Conservation (phyloP, 2,888 invertebrate species). For the Iselma pallidipennis region DNA sequence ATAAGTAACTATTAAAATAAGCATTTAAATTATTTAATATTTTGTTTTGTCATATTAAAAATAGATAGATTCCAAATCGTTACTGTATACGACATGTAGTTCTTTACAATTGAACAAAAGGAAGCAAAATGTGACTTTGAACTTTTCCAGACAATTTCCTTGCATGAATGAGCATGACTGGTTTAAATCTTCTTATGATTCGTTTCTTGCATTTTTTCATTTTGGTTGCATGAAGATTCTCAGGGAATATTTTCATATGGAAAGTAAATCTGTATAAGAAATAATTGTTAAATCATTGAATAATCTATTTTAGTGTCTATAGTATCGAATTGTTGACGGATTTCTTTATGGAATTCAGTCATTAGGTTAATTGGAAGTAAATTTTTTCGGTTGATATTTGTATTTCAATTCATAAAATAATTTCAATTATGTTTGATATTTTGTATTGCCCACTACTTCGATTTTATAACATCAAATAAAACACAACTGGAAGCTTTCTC, state of each 20-base stretch:
- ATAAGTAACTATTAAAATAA: background rate
- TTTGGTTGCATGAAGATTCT: background rate
- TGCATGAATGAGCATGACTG: conserved; percentile 11
- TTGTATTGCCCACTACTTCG: conserved; percentile 24
- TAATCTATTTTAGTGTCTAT: no score
- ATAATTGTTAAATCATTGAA: no score
- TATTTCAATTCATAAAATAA: no score
- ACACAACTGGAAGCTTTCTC: conserved; percentile 19
- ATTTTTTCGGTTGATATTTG: background rate
- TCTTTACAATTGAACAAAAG: conserved; percentile 9
- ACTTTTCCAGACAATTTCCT: conserved; percentile 6
- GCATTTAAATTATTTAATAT: background rate
- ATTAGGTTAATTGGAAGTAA: background rate
- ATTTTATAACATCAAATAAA: conserved; percentile 16
- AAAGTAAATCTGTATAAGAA: no score
- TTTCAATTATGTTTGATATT: conserved; percentile 17
- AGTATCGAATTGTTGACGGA: no score
- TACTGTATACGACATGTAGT: background rate
- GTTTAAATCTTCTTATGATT: background rate
- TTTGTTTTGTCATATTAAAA: background rate
- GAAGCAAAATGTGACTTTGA: conserved; percentile 11
- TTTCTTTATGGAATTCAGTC: no score
- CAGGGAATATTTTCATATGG: background rate
- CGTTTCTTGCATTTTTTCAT: background rate
- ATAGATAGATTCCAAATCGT: background rate